phyloP scores from a whole-genome alignment of 2,113 vertebrate genomes.

The Etheostoma cragini region DNA sequence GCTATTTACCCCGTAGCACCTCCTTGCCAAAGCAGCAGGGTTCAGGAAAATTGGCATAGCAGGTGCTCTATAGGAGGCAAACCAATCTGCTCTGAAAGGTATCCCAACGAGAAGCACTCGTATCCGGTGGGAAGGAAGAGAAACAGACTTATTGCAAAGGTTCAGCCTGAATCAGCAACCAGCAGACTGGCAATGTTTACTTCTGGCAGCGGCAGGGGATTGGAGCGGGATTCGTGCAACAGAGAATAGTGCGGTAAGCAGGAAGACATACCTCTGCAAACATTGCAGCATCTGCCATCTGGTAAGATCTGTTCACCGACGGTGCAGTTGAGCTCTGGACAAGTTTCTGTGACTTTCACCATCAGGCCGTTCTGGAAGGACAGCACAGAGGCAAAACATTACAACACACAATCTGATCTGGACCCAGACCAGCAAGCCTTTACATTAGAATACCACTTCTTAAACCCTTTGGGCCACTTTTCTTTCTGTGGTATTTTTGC shows the following conservation, averaged over 20 bases:
- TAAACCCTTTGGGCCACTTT: background rate
- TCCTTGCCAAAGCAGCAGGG: slow-evolving; percentile 59
- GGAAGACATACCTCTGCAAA: slow-evolving; percentile 88
- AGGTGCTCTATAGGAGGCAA: slow-evolving; percentile 54
- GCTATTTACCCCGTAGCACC: slow-evolving; percentile 64
- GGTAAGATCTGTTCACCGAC: slow-evolving; percentile 89
- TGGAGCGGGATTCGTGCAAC: slow-evolving; percentile 3
- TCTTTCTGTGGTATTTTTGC: background rate
- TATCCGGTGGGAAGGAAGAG: slow-evolving; percentile 25
- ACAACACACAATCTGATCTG: background rate
- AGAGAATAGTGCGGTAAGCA: background rate
- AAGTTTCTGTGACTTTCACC: slow-evolving; percentile 89
- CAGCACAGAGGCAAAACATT: background rate
- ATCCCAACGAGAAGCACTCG: slow-evolving; percentile 41
- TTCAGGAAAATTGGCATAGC: slow-evolving; percentile 65
- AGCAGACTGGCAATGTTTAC: slow-evolving; percentile 28
- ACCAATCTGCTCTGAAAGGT: slow-evolving; percentile 61
- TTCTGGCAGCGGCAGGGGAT: background rate
- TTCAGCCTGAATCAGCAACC: slow-evolving; percentile 15
- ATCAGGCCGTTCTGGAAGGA: slow-evolving; percentile 89
- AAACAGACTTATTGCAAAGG: slow-evolving; percentile 21
- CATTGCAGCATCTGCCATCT: slow-evolving; percentile 94
- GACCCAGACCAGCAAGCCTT: background rate
- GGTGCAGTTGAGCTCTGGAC: slow-evolving; percentile 92
- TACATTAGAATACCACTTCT: background rate